Evolutionary conservation across 1,140 invertebrate species (phyloP).

Genomic region (Drosophila auraria): DNA sequence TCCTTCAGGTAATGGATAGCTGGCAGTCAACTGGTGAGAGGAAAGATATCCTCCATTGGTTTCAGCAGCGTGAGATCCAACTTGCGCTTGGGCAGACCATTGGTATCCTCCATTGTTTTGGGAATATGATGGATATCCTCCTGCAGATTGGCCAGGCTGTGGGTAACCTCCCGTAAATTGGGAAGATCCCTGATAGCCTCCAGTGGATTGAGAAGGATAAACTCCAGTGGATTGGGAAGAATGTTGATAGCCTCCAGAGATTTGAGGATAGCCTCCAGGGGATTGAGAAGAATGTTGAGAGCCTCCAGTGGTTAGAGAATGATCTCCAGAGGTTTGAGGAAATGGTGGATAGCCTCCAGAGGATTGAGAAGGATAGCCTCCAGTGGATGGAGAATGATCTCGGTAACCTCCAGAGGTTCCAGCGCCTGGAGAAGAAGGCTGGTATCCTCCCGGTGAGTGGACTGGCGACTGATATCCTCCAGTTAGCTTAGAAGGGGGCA

Average conservation of each 20-base stretch:
- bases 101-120: not conserved
- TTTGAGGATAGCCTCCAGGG: not conserved
- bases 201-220: not conserved
- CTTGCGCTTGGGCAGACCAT: not conserved
- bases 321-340: not conserved
- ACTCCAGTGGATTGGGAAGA: not conserved
- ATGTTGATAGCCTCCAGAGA: not conserved
- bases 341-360: not conserved
- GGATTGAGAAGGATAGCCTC: not conserved
- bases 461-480: slow-evolving; percentile 3
- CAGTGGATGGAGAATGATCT: not conserved
- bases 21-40: not conserved
- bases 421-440: not conserved
- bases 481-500: not conserved
- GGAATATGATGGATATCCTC: not conserved
- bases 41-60: not conserved
- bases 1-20: not conserved
- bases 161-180: not conserved
- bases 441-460: not conserved
- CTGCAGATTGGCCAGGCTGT: not conserved
- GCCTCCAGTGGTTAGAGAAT: not conserved
- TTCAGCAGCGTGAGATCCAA: not conserved
- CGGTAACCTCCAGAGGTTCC: slow-evolving; percentile 1
- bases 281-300: not conserved
- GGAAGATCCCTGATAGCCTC: not conserved